Conservation (phyloP, 1,140 invertebrate genomes). For the Hypsibius dujardini region DNA sequence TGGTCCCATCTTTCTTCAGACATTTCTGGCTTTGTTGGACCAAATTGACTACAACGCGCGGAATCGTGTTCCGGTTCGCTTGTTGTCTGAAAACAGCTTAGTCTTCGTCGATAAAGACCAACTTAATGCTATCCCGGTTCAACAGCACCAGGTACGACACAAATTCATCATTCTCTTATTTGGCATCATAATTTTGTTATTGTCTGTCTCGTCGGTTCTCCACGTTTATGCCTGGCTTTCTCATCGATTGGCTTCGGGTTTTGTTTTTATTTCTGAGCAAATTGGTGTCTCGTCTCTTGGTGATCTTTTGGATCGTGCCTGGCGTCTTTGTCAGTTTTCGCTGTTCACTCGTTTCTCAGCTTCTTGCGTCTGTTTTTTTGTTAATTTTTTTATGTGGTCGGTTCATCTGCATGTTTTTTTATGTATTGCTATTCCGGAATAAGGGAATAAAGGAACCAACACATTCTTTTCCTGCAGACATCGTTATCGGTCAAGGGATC, state of each 20-base stretch:
- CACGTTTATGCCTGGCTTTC: no score
- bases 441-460: no score
- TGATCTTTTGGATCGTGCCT: background rate
- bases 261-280: background rate
- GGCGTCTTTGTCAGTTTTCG: no score
- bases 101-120: conserved; percentile 13
- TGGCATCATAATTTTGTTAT: no score
- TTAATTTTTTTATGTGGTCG: no score
- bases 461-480: background rate
- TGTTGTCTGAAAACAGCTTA: background rate
- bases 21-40: background rate
- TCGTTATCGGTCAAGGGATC: background rate
- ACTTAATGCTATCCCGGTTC: background rate
- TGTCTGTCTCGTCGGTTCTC: no score
- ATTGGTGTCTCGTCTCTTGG: background rate
- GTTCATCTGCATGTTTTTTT: no score
- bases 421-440: no score
- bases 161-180: no score
- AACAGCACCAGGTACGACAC: background rate
- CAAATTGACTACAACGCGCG: background rate
- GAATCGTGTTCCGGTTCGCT: background rate
- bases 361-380: no score
- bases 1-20: background rate
- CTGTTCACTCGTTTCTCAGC: no score
- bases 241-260: no score